Evolutionary conservation across 2,797 vertebrate genomes (phyloP), one percentile per base, ranked within the genome.

Genomic region (Falco columbarius): DNA sequence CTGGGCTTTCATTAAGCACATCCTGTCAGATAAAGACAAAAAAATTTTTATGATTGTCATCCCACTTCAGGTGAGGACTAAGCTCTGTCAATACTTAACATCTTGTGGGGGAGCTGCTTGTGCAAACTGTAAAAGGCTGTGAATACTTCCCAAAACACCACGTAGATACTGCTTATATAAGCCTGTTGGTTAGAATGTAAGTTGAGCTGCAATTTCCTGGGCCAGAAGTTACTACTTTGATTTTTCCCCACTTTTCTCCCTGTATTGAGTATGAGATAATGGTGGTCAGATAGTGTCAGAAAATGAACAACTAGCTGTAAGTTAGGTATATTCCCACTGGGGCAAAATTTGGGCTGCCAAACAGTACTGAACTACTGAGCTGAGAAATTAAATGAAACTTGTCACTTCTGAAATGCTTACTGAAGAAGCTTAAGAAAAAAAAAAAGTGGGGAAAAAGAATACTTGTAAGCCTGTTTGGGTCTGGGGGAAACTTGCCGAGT

Each of bases 21-120:
- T 99, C 96, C 98, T 99, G 42, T 99, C 99, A 3, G 99, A 99
- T 86, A 99, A 99, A 95, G 98, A 99, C 97, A 99, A 99, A 94
- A 99, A 99, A 97, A 99, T 99, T 80, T 99, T 99, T 97, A 99
- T 99, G 99, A 99, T 99, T 12, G 99, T 99, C 91, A 99, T 99
- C 90, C 98, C 98, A 0, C 98, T 99, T 47, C 99, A 99, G 98
- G 98, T 99, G 94, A 96, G 91, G 61, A 67, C 40, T 16, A 46
- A 67, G 24, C 11, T 40, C 5, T 47, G 55, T 67, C n/a, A 29
- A 3, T 77, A 7, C 17, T 82, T 62, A 14, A 6, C 72, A 2
- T 73, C 12, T 59, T 81, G 24, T 51, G 70, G 38, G 46, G 84
- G 58, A 67, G 23, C 51, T 72, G 38, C 38, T 91, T 40, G 21